Evolutionary conservation across 2,113 vertebrate species (phyloP), one percentile per base, ranked within the genome.

Genomic region (Scophthalmus maximus): DNA sequence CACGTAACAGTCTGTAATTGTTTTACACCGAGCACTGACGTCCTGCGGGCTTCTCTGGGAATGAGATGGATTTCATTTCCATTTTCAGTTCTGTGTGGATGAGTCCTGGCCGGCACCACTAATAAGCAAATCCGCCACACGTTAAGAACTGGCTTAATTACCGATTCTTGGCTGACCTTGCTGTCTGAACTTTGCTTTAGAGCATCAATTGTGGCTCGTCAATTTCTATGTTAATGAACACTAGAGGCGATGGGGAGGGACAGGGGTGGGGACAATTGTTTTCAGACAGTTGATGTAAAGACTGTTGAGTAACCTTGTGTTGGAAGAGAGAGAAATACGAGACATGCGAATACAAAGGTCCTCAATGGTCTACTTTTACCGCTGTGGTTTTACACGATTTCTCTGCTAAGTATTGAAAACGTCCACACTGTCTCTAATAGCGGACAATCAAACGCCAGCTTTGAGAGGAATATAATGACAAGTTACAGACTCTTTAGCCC

Each of bases 211-310:
- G 82, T 78, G 56, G 75, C 84, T 92, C 78, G 59, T 89, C 91
- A 91, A 92, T 92, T 89, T 92, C 85, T 89, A 91, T 92, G 90
- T 84, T 89, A 92, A 92, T 91, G 81, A 91, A 83, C 66, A 87
- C 89, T 72, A 51, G 72, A 82, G 89, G 90, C 91, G 27, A 55
- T 29, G 14, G 74, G 72, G 77, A 83, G 81, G 83, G 79, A 83
- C 57, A 8, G 50, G 62, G 68, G 65, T 79, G 42, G 69, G 60
- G 66, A 69, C 56, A 20, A 58, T 82, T 84, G 86, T 85, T 85
- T 85, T 85, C 42, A 67, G 76, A 78, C 82, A 83, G 76, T 81
- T 81, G 82, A 80, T 74, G 76, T 88, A 79, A 83, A 83, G 32
- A 34, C 52, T 73, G 67, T 75, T 70, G 67, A 68, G 73, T 83